A percentile compares a stretch with the other conserved stretches of the same genome.
phyloP scores from a whole-genome alignment of 2,797 vertebrate species.

The Sebastes miniatus region DNA sequence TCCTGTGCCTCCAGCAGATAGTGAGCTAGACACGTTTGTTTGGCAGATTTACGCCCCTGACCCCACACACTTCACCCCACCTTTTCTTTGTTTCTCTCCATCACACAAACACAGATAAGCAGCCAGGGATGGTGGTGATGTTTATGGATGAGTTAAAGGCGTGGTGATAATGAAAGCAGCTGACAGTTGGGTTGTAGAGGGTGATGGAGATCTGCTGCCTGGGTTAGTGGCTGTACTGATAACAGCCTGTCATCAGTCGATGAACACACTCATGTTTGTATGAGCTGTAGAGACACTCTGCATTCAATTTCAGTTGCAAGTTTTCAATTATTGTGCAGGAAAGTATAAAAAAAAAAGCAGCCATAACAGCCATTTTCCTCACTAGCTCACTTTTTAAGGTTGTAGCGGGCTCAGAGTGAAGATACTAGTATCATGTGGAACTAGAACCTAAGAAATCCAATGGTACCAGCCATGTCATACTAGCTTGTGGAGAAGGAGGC shows the following conservation, averaged over 20 bases:
- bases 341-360: background rate
- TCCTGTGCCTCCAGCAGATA: slow-evolving; percentile 8
- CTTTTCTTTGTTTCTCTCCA: slow-evolving; percentile 4
- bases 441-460: no score
- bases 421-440: no score
- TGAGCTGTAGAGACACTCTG: background rate
- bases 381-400: no score
- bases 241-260: slow-evolving; percentile 25
- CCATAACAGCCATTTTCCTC: background rate
- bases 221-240: slow-evolving; percentile 19
- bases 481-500: no score
- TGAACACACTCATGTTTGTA: background rate
- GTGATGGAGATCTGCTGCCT: slow-evolving; percentile 37
- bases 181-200: slow-evolving; percentile 4
- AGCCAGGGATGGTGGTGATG: background rate
- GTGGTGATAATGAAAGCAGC: slow-evolving; percentile 14
- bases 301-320: background rate
- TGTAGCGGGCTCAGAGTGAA: no score
- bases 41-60: slow-evolving; percentile 54
- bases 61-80: background rate
- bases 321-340: background rate
- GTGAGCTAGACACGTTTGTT: slow-evolving; percentile 22
- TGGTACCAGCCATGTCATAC: no score
- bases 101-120: slow-evolving; percentile 42
- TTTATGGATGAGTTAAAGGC: slow-evolving; percentile 13